Conservation (phyloP, 1,140 invertebrate species). For the Phocides pigmalion region DNA sequence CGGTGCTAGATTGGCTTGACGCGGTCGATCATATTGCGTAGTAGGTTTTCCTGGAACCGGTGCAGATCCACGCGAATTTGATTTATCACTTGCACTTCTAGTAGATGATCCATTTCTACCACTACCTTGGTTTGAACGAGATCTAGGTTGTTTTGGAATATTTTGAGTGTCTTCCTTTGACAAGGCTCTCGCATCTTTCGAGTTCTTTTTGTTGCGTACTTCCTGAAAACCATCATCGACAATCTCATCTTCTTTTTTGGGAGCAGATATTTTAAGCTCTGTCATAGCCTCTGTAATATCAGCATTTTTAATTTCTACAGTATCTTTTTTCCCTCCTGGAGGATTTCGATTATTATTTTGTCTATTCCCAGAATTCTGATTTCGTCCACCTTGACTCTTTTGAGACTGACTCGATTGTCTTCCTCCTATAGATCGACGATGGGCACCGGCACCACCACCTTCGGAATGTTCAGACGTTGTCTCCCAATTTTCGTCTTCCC, state of each 20-base stretch:
- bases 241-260: conserved; percentile 71
- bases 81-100: conserved; percentile 80
- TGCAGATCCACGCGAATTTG: conserved; percentile 63
- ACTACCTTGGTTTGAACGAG: conserved; percentile 75
- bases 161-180: conserved; percentile 82
- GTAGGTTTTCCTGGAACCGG: conserved; percentile 68
- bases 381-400: conserved; percentile 57
- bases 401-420: conserved; percentile 62
- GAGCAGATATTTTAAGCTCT: conserved; percentile 71
- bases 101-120: conserved; percentile 76
- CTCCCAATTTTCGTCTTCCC: conserved; percentile 88
- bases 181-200: conserved; percentile 85
- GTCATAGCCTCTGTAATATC: conserved; percentile 71
- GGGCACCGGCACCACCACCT: conserved; percentile 73
- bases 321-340: conserved; percentile 64
- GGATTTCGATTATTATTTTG: conserved; percentile 60
- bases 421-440: conserved; percentile 82
- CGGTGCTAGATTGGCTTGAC: conserved; percentile 88
- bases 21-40: conserved; percentile 85
- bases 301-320: conserved; percentile 57
- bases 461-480: conserved; percentile 89
- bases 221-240: conserved; percentile 94
- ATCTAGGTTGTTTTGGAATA: conserved; percentile 69
- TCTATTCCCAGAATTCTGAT: conserved; percentile 59
- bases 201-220: conserved; percentile 92